Percentiles rank a stretch among this genome's conserved stretches.
These are phyloP conservation scores for Babyrousa celebensis DNA, from an alignment of 2,797 vertebrate species.

Conservation along the genomic window DNA sequence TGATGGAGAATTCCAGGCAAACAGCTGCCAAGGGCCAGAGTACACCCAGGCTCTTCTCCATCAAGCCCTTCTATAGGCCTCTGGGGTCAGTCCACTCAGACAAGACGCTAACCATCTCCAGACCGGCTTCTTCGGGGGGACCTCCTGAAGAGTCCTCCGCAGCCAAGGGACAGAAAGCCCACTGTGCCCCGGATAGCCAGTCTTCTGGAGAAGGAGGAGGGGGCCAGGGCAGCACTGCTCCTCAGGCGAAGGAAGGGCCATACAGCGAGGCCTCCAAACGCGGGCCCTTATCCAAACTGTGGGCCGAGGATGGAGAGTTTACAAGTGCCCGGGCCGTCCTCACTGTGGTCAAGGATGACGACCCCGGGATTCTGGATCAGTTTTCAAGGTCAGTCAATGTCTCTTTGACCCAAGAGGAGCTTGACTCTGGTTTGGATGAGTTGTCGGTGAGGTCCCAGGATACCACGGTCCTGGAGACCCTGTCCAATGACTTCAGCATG, in stretches of 20 bases:
- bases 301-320: constrained; percentile 95
- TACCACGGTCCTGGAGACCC: constrained; percentile 94
- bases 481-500: constrained; percentile 96
- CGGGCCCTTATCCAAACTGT: constrained; percentile 91
- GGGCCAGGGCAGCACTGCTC: constrained; percentile 64
- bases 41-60: constrained; percentile 95
- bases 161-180: constrained; percentile 90
- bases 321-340: constrained; percentile 95
- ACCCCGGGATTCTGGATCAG: constrained; percentile 92
- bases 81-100: constrained; percentile 89
- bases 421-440: constrained; percentile 97
- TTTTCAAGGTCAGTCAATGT: constrained; percentile 91
- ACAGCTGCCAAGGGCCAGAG: constrained; percentile 91
- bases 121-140: constrained; percentile 79
- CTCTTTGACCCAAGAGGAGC: constrained; percentile 95
- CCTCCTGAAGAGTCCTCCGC: constrained; percentile 77
- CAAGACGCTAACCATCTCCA: constrained; percentile 86
- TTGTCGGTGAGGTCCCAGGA: constrained; percentile 97
- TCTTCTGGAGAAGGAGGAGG: constrained; percentile 63
- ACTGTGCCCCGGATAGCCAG: constrained; percentile 86
- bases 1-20: constrained; percentile 92
- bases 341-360: constrained; percentile 96
- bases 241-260: constrained; percentile 82
- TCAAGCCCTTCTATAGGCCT: constrained; percentile 96
- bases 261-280: constrained; percentile 84